phyloP scores from a whole-genome alignment of 37 sponge, comb jelly and placozoan genomes.

The Halisarca cf. caerulea region DNA sequence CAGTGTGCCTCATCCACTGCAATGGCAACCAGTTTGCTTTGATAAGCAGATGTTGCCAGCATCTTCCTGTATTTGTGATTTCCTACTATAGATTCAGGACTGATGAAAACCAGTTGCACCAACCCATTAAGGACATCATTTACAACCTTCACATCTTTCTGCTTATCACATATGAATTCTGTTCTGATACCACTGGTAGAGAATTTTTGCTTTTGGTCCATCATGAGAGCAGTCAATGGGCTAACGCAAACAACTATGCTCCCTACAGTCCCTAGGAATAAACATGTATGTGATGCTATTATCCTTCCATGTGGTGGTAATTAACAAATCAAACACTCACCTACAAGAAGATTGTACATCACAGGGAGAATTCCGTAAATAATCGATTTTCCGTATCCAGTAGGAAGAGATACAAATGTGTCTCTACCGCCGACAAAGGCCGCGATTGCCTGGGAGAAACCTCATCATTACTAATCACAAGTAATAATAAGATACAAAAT shows the following conservation, averaged over 20 bases:
- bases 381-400: no score
- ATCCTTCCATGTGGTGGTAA: no score
- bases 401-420: no score
- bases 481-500: no score
- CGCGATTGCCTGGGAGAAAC: no score
- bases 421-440: no score
- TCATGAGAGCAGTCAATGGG: slow-evolving; percentile 50
- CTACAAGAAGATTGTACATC: no score
- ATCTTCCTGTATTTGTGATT: slow-evolving; percentile 38
- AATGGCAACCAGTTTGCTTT: slow-evolving; percentile 44
- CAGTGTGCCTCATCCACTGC: slow-evolving; percentile 69
- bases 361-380: no score
- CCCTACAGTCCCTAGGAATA: no score
- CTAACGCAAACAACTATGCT: slow-evolving; percentile 51
- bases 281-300: no score
- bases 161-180: slow-evolving; percentile 61
- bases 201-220: slow-evolving; percentile 47
- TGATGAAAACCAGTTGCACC: slow-evolving; percentile 47
- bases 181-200: neutral
- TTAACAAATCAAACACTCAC: no score
- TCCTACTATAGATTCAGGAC: slow-evolving; percentile 35
- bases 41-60: slow-evolving; percentile 33
- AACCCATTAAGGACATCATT: slow-evolving; percentile 22
- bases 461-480: no score
- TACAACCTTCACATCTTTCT: slow-evolving; percentile 1